These are phyloP conservation scores for Ooceraea biroi DNA, from an alignment of 1,140 invertebrate genomes.

Conservation along the genomic window DNA sequence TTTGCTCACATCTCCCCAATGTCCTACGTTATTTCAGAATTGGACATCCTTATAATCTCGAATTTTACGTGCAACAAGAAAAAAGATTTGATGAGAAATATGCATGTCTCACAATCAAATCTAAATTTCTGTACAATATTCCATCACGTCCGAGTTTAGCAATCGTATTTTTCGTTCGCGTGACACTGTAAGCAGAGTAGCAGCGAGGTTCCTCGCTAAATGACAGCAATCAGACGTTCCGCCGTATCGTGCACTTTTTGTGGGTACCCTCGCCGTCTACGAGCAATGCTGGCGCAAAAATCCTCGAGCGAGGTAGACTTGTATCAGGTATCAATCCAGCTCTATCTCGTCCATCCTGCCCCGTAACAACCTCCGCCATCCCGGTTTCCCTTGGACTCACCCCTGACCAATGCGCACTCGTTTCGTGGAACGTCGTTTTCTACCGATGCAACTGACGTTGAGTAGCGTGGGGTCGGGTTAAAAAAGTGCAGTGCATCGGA, in stretches of 20 bases:
- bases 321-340: conserved; percentile 72
- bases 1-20: background rate
- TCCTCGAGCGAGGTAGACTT: conserved; percentile 56
- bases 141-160: background rate
- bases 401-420: conserved; percentile 36
- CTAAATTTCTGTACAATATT: too few species aligned
- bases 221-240: conserved; percentile 55
- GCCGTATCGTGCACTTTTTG: conserved; percentile 52
- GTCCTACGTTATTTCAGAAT: background rate
- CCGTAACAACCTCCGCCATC: conserved; percentile 41
- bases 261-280: conserved; percentile 50
- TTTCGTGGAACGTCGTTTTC: conserved; percentile 54
- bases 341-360: conserved; percentile 60
- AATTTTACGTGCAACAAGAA: background rate
- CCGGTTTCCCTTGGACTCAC: conserved; percentile 36
- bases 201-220: conserved; percentile 33
- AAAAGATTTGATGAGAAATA: background rate
- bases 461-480: conserved; percentile 50
- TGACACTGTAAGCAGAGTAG: background rate
- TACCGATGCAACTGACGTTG: conserved; percentile 53
- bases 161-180: conserved; percentile 25
- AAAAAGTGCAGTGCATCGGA: conserved; percentile 65
- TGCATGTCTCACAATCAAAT: too few species aligned
- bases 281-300: conserved; percentile 30
- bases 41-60: conserved; percentile 10